These are phyloP conservation scores for Caenorhabditis latens DNA, from an alignment of 1,140 invertebrate species.

Conservation along the genomic window DNA sequence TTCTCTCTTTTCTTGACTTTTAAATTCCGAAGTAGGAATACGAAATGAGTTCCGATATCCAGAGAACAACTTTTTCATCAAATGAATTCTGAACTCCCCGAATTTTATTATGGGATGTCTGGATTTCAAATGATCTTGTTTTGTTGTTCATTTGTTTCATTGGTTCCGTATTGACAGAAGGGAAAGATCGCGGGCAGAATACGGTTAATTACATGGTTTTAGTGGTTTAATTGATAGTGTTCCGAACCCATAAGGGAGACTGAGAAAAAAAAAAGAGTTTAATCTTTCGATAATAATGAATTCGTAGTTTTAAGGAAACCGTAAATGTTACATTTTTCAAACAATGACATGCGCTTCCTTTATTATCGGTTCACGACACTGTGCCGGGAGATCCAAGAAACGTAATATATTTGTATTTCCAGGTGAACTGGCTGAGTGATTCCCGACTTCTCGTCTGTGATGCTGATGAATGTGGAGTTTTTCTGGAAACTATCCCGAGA, in stretches of 20 bases:
- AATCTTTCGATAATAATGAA: too few species aligned
- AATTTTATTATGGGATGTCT: neutral
- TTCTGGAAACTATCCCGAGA: constrained; percentile 24
- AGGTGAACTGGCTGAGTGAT: constrained; percentile 54
- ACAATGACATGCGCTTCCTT: too few species aligned
- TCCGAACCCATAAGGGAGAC: too few species aligned
- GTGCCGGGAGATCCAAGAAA: too few species aligned
- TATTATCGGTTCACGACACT: too few species aligned
- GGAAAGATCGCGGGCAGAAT: too few species aligned
- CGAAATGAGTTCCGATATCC: neutral
- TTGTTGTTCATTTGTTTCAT: neutral
- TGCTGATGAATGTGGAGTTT: constrained; percentile 36
- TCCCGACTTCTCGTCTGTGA: constrained; percentile 42
- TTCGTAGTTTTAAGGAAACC: too few species aligned
- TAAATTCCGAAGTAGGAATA: constrained; percentile 5
- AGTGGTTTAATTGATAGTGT: too few species aligned
- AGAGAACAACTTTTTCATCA: neutral
- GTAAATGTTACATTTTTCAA: too few species aligned
- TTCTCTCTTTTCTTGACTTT: neutral
- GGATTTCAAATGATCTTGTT: neutral
- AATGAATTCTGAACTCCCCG: neutral
- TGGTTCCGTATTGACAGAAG: neutral
- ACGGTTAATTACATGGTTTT: too few species aligned
- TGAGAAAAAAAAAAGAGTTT: too few species aligned
- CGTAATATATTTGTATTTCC: neutral